Evolutionary conservation across 2,888 invertebrate genomes (phyloP), one percentile per base, ranked within the genome.

Genomic region (Drosophila vallismaia): DNA sequence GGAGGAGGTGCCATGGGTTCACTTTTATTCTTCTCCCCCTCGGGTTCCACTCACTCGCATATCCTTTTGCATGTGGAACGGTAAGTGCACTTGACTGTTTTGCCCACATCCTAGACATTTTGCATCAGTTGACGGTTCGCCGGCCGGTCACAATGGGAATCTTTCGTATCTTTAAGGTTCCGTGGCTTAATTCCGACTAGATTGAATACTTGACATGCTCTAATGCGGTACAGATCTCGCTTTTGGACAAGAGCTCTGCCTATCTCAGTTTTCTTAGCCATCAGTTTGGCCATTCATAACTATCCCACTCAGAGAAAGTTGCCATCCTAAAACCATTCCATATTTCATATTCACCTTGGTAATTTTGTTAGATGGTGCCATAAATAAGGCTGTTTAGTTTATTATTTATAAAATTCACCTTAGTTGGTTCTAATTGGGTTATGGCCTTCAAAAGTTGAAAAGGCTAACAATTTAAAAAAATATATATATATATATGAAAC

Each of bases 21-120:
- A 26, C 12, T 54, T 58, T 38, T 28, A 36, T 56, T 48, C 38
- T 36, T 14, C 45, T 10, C n/a, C 33, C 12, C 5, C n/a, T n/a
- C 5, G 2, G 36, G n/a, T 33, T 9, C 31, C 36, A 74, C 62
- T 62, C 59, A 36, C 46, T 51, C 10, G 6, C 31, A 59, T 70
- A 66, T 62, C 46, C 40, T 49, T 26, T 31, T 53, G 40, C 70
- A 62, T 67, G 56, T 85, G 86, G 73, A 46, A 19, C 59, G 50
- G 36, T 52, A 12, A 64, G 66, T 69, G 86, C 67, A 67, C 79
- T 80, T 83, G 44, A 79, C 76, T 42, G 79, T 56, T 68, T 45
- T 56, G 42, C 56, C 55, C 38, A 44, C 54, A 49, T 56, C 46
- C 69, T 55, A 55, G 54, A 46, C 54, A 14, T 52, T n/a, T 5